A percentile compares a stretch with the other conserved stretches of the same genome.
Conservation (phyloP, 2,797 vertebrate species). For the Gallirallus australis region DNA sequence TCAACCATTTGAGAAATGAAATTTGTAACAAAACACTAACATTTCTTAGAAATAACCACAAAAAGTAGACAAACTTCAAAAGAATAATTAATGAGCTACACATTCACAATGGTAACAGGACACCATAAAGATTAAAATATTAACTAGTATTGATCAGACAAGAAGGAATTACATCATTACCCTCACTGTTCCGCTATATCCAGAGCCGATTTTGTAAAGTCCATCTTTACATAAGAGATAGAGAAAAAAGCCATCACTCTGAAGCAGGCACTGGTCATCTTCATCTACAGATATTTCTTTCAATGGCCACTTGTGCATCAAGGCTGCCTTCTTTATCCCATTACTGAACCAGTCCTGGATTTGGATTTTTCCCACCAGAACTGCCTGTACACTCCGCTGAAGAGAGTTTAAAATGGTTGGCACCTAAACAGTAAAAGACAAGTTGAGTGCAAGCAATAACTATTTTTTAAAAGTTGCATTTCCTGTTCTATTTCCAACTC, state of each 20-base stretch:
- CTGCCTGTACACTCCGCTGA: slow-evolving; percentile 97
- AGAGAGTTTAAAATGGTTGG: slow-evolving; percentile 96
- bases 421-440: slow-evolving; percentile 83
- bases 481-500: not conserved
- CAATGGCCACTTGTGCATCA: slow-evolving; percentile 98
- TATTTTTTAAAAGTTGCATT: not conserved
- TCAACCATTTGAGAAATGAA: not conserved
- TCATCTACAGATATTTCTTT: slow-evolving; percentile 95
- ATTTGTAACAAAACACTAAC: not conserved
- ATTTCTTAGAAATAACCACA: not conserved
- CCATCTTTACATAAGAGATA: slow-evolving; percentile 98
- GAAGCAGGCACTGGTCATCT: slow-evolving; percentile 95
- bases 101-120: not conserved
- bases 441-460: not conserved
- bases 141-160: not conserved
- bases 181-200: slow-evolving; percentile 98
- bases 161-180: slow-evolving; percentile 74
- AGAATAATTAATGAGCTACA: not conserved
- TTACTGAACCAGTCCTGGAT: slow-evolving; percentile 99
- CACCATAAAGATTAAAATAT: not conserved
- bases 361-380: slow-evolving; percentile 98
- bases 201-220: slow-evolving; percentile 98
- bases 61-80: not conserved
- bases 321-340: slow-evolving; percentile 96
- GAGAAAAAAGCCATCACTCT: slow-evolving; percentile 97